A percentile compares a stretch with the other conserved stretches of the same genome.
Conservation (phyloP, 2,113 vertebrate species). For the Illadopsis cleaveri region DNA sequence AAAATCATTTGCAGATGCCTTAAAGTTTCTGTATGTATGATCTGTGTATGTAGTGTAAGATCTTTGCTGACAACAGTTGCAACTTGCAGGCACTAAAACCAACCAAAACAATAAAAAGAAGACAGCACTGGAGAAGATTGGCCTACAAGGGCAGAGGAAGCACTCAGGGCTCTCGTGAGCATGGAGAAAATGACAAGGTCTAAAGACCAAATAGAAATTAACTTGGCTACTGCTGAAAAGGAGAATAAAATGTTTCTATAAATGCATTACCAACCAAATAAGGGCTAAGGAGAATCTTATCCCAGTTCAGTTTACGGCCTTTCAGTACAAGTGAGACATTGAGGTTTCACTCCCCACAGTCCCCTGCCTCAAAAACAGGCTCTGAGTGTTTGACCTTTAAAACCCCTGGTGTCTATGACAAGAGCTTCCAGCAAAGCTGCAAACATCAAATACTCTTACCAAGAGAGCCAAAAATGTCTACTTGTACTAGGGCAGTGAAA, state of each 20-base stretch:
- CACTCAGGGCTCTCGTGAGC: neutral
- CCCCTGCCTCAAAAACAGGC: neutral
- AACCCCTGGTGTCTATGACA: neutral
- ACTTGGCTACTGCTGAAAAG: neutral
- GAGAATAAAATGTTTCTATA: neutral
- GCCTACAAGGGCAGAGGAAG: neutral
- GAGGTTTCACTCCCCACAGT: neutral
- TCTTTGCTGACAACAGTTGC: neutral
- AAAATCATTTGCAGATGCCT: neutral
- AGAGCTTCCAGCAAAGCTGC: neutral
- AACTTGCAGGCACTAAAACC: neutral
- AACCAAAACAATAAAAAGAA: neutral
- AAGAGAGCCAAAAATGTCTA: neutral
- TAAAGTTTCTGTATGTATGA: neutral
- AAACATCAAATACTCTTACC: neutral
- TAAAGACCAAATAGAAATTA: neutral
- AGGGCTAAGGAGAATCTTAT: neutral
- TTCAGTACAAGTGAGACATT: neutral
- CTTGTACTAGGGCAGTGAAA: neutral
- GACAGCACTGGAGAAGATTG: neutral
- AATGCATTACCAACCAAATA: neutral
- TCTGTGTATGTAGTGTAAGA: neutral
- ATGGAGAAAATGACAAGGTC: neutral
- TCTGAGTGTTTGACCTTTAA: neutral
- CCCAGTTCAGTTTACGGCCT: neutral